Conservation (phyloP, 2,797 vertebrate genomes). For the Girardinus metallicus region DNA sequence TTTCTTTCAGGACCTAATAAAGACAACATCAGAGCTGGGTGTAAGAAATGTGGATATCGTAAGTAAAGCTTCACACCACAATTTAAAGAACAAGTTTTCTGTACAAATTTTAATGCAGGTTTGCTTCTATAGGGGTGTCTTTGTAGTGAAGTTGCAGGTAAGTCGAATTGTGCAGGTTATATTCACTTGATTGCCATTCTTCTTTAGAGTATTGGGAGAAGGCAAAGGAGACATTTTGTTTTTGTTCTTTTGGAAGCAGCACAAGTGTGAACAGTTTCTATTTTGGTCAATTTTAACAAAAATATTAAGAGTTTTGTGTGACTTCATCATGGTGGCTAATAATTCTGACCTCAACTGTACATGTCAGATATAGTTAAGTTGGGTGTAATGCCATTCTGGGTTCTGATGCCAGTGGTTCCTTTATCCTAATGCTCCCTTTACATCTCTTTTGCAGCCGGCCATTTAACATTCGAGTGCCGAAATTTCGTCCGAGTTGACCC, state of each 20-base stretch:
- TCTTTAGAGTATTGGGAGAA: not conserved
- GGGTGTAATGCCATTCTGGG: not conserved
- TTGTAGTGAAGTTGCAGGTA: not conserved
- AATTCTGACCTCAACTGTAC: too few species aligned
- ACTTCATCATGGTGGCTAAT: too few species aligned
- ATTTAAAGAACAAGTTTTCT: not conserved
- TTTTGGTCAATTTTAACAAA: too few species aligned
- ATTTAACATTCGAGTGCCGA: constrained; percentile 96
- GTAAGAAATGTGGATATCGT: constrained; percentile 99
- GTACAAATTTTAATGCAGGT: not conserved
- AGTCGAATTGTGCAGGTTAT: not conserved
- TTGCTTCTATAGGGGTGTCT: not conserved
- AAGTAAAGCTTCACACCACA: constrained; percentile 74
- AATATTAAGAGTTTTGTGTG: too few species aligned
- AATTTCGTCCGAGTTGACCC: constrained; percentile 98
- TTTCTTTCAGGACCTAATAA: constrained; percentile 89
- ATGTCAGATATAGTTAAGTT: not conserved
- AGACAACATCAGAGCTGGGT: constrained; percentile 96
- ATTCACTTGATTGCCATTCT: not conserved
- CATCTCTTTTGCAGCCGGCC: constrained; percentile 85
- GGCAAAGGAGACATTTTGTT: not conserved
- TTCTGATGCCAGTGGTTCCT: not conserved
- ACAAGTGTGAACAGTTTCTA: too few species aligned
- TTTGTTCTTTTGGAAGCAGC: not conserved
- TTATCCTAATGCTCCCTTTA: not conserved